phyloP scores from a whole-genome alignment of 2,113 vertebrate species.

The Neogale vison region DNA sequence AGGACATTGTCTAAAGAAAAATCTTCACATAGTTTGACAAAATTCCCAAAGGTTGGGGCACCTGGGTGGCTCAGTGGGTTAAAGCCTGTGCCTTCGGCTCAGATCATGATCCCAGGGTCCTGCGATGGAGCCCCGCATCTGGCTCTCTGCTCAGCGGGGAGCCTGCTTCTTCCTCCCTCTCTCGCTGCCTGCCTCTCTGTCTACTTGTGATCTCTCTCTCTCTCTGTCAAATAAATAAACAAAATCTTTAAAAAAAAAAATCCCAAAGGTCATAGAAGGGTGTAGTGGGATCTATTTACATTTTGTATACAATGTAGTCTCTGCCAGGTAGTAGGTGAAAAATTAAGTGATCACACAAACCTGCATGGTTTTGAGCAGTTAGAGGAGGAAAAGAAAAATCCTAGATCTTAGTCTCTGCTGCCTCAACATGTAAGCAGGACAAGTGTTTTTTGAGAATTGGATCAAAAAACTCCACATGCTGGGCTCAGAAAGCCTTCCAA shows the following conservation, averaged over 20 bases:
- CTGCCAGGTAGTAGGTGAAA: background rate
- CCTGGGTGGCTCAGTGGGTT: too few relatives aligned
- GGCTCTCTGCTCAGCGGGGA: too few relatives aligned
- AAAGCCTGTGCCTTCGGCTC: too few relatives aligned
- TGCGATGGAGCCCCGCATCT: fast-evolving
- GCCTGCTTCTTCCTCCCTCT: too few relatives aligned
- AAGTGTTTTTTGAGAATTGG: background rate
- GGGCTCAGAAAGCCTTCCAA: background rate
- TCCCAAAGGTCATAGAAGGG: background rate
- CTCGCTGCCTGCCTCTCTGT: too few relatives aligned
- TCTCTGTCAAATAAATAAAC: too few relatives aligned
- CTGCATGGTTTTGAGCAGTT: background rate
- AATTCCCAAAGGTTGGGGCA: background rate
- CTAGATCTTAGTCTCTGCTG: background rate
- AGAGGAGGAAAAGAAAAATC: background rate
- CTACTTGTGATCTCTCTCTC: too few relatives aligned
- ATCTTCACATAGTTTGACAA: background rate
- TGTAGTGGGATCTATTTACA: background rate
- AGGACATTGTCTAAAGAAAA: background rate
- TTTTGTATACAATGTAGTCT: background rate
- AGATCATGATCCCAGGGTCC: too few relatives aligned
- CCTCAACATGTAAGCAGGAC: background rate
- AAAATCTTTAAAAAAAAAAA: too few relatives aligned
- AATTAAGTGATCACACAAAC: background rate
- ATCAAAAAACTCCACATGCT: background rate